Evolutionary conservation across 2,888 invertebrate species (phyloP), one percentile per base, ranked within the genome.

Genomic region (Yponomeuta sedellus): DNA sequence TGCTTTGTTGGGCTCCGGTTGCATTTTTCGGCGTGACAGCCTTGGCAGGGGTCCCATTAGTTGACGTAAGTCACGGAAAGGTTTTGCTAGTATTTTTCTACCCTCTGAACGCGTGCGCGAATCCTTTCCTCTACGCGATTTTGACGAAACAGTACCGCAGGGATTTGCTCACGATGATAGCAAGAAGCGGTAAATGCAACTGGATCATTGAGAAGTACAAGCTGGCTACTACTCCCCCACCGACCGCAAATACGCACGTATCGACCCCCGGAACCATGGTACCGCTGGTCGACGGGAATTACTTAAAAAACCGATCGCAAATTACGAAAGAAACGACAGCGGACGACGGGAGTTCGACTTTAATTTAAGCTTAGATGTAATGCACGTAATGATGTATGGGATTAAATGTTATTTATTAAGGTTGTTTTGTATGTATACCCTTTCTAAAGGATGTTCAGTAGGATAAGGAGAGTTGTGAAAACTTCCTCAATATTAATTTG

Each of bases 111-210:
- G 96, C 97, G 0, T 97, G 97, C 79, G 97, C 97, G 57, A 97
- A 98, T 86, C 98, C 98, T 0, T 97, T 97, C 88, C 88, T 98
- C 3, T 98, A 98, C 83, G 97, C 97, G 20, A 96, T 98, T 72
- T 91, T 97, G 77, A 98, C 97, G 10, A 94, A 96, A 69, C 97
- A 97, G 82, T 97, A 97, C 78, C 92, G 97, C 59, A 92, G 94
- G 72, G 97, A 97, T 80, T 90, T 96, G 25, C 92, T 94, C 66
- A 88, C 92, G 12, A 80, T 96, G 58, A 84, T 96, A 64, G 93
- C 94, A 2, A 93, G 94, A 88, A 96, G 88, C 73, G 92, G 90
- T 0, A 73, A 77, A 56, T 91, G 88, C 68, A 82, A 82, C 67
- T 90, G 91, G 90, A 69, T 90, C 69, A 76, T 90, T 1, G 76